A percentile compares a stretch with the other conserved stretches of the same genome.
These are phyloP conservation scores for Drosophila mojavensis DNA, from an alignment of 1,140 invertebrate genomes.

Conservation along the genomic window DNA sequence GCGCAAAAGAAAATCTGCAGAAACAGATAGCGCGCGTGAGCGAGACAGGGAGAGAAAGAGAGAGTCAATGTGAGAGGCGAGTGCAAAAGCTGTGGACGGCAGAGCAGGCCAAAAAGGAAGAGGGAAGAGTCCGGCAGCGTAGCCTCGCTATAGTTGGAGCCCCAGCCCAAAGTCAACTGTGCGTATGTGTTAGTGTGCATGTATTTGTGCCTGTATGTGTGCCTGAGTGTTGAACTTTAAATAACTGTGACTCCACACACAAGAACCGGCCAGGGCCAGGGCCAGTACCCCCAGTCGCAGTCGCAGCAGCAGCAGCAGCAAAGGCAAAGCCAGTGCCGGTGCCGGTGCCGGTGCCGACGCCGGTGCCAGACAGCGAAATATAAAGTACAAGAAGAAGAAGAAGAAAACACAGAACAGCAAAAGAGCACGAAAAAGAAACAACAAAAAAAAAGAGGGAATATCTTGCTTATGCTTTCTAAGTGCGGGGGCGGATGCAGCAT, in stretches of 20 bases:
- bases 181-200: slow-evolving; percentile 24
- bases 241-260: slow-evolving; percentile 64
- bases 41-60: slow-evolving; percentile 7
- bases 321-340: slow-evolving; percentile 1
- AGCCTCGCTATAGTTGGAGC: slow-evolving; percentile 46
- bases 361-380: slow-evolving; percentile 28
- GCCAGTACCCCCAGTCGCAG: slow-evolving; percentile 30
- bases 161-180: slow-evolving; percentile 56
- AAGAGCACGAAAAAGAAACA: slow-evolving; percentile 7
- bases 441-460: slow-evolving; percentile 24
- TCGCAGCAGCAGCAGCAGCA: neutral
- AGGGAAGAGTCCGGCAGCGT: slow-evolving; percentile 14
- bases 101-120: slow-evolving; percentile 28
- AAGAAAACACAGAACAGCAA: slow-evolving; percentile 18
- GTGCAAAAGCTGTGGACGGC: neutral
- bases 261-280: slow-evolving; percentile 69
- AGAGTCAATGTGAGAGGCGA: slow-evolving; percentile 1
- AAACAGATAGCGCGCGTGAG: slow-evolving; percentile 5
- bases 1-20: slow-evolving; percentile 21
- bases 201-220: slow-evolving; percentile 40
- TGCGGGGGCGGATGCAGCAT: slow-evolving; percentile 44
- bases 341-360: slow-evolving; percentile 17
- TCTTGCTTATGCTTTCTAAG: slow-evolving; percentile 18
- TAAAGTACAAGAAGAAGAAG: neutral
- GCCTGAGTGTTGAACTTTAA: slow-evolving; percentile 52